Base-by-base conservation (phyloP, 2,797 vertebrate species). In the Sebastes itinus region DNA sequence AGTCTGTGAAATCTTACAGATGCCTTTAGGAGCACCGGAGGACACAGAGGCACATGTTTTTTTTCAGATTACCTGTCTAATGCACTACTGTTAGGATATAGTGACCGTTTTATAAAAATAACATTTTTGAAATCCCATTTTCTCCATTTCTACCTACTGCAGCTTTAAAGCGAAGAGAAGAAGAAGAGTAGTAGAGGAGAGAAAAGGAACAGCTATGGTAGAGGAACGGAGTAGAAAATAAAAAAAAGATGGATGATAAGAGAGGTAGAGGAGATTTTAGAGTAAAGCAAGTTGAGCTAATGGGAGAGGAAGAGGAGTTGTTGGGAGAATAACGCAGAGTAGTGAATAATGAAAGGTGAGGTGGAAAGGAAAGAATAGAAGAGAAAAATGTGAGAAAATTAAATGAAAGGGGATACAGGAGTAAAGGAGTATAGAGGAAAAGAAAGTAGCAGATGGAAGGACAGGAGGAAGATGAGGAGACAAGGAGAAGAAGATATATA, bases 361-460 rank as follows among this genome's bases (percentile, higher is more conserved):
- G 4, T 22, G 7, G 28, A 49, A 4, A 46, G 61, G 32, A 42
- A 12, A 54, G 32, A 56, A 11, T 5, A 54, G 25, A 30, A 23
- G 23, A 42, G 23, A 27, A 56, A 72, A 55, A 32, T 20, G 7
- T 42, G 20, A 20, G 2, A 38, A 38, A 1, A 42, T 42, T 0
- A 14, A 0, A 75, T 68, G 9, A 78, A 55, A 75, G 13, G 32
- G 12, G 16, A 62, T 3, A 20, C 8, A 2, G 7, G 23, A 62
- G 55, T 11, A 18, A 61, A 68, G n/a, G 32, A 52, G 35, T 11
- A 3, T 11, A 60, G n/a, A 73, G 20, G 12, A 60, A 30, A 33
- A 32, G 14, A 38, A 77, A 20, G 49, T 2, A 58, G 25, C n/a
- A 79, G 66, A 80, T 77, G 66, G 60, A 60, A 72, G 22, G 32